Base-by-base conservation (phyloP, 2,797 vertebrate species). In the Xenopus petersii region DNA sequence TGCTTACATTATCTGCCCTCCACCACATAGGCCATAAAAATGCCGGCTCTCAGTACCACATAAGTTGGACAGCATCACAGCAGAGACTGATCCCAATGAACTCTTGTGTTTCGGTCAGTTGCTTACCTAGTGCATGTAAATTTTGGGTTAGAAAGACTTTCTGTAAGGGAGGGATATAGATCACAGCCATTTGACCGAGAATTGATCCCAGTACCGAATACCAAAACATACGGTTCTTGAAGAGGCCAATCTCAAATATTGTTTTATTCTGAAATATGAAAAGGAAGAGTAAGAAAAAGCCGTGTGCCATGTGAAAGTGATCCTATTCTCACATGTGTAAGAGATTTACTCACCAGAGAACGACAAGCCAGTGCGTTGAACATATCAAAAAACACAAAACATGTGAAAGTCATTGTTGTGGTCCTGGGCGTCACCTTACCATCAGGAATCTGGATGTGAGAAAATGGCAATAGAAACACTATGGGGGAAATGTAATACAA, bases 381-480 rank as follows among this genome's bases (percentile, higher is more conserved):
- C 81, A 93, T 91, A 75, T 93, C 92, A 7, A 93, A 93, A 75
- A 93, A 86, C 62, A 93, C 91, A 17, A 93, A 93, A 24, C 91
- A 93, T 1, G 92, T 93, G 30, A 93, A 93, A 56, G 92, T 91
- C 92, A 93, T 93, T 0, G 92, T 93, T 0, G 92, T 93, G 71
- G 91, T 91, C 12, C 92, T 85, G 0, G 92, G 89, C 0, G 88
- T 91, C 71, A 88, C 87, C 0, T 83, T 77, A 5, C 80, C 86
- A 24, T 84, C 87, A 0, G 91, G 88, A 61, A 89, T 89, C 92
- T 93, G 84, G 17, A 81, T 84, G 2, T 42, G 12, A 56, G 54
- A 56, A 56, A 16, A 51, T 51, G 15, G 11, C 36, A 51, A 10
- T 51, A 12, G 3, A 15, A 12, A 51, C 49, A 51, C 2, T 51